Evolutionary conservation across 1,140 invertebrate genomes (phyloP), one percentile per base, ranked within the genome.

Genomic region (Laupala kohalensis): DNA sequence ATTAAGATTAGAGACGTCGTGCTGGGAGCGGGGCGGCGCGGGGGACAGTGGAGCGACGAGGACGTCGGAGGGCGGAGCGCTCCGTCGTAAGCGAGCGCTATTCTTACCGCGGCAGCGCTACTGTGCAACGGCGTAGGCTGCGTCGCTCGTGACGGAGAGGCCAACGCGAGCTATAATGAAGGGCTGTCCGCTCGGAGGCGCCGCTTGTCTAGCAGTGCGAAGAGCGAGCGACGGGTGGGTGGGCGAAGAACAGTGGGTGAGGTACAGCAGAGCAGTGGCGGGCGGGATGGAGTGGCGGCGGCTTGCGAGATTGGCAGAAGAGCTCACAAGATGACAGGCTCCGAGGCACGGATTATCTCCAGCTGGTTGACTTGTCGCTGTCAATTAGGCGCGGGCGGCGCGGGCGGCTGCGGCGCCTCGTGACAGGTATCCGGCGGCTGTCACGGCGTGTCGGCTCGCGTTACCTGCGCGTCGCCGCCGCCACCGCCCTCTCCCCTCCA

Each of bases 391-490:
- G 25, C 27, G 25, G 24, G 25, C 26, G 6, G 27, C 27, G 65
- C 25, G 64, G 25, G 65, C 25, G 66, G 66, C 26, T 13, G 27
- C 27, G 66, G 25, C 25, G 27, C 25, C 25, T 25, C 25, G 66
- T 28, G 25, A 28, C 25, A 67, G 66, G 66, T 13, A 67, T 67
- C 66, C 27, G 25, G 66, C 27, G 66, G 67, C 67, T 68, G 26
- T 68, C 67, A 30, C 13, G 23, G 25, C 67, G 75, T 74, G 76
- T 77, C 76, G 75, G 75, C 73, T 78, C 75, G 70, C 72, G 75
- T 78, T 78, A 77, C 77, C 76, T 76, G 77, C 72, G 76, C 76
- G 77, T 77, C 77, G 75, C 26, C 25, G 66, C 19, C 25, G 26
- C 25, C 9, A 6, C 27, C 25, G 66, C 27, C 26, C 27, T 1